phyloP scores from a whole-genome alignment of 2,888 invertebrate genomes.

The Cosmia trapezina region DNA sequence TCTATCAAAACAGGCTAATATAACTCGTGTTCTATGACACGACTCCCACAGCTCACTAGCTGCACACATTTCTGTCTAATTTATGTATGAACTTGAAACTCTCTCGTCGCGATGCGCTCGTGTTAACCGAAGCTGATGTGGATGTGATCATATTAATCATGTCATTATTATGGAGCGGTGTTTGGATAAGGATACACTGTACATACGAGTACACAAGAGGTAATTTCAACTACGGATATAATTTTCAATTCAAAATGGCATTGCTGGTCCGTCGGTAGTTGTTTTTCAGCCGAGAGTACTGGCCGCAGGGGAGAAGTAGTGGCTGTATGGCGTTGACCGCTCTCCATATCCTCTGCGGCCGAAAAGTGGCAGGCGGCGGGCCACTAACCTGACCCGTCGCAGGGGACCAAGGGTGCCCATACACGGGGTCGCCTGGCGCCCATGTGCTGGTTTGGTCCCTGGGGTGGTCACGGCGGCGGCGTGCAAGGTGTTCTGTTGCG shows the following conservation, averaged over 20 bases:
- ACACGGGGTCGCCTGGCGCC: too few relatives aligned
- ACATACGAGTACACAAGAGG: too few relatives aligned
- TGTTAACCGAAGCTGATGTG: conserved; percentile 9
- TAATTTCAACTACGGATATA: neutral
- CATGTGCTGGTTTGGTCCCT: too few relatives aligned
- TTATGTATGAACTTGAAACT: conserved; percentile 46
- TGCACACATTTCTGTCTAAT: conserved; percentile 4
- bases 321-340: too few relatives aligned
- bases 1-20: neutral
- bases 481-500: too few relatives aligned
- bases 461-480: too few relatives aligned
- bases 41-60: conserved; percentile 21
- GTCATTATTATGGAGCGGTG: conserved; percentile 24
- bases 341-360: too few relatives aligned
- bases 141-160: conserved; percentile 32
- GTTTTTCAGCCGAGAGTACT: neutral
- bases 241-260: too few relatives aligned
- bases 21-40: neutral
- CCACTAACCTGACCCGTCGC: too few relatives aligned
- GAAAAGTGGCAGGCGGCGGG: too few relatives aligned
- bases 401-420: too few relatives aligned
- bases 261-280: neutral
- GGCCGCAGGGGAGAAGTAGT: too few relatives aligned
- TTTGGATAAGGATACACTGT: neutral
- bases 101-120: conserved; percentile 24